Percentiles rank a stretch among this genome's conserved stretches.
These are phyloP conservation scores for Phalera bucephala DNA, from an alignment of 2,888 invertebrate genomes.

Conservation along the genomic window DNA sequence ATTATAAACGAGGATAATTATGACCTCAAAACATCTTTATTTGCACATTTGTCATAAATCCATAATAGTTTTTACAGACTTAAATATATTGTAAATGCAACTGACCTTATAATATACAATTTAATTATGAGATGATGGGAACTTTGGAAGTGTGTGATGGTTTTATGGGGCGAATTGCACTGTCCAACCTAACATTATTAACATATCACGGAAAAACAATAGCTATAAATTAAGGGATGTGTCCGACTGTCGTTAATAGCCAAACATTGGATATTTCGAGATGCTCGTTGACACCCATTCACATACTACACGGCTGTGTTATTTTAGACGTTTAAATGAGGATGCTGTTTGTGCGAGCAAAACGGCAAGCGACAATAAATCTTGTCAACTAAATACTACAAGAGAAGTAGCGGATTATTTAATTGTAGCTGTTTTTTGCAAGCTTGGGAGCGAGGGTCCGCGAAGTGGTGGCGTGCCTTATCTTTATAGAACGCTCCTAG, in stretches of 20 bases:
- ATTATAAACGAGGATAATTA: too few relatives aligned
- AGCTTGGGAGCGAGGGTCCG: slow-evolving; percentile 34
- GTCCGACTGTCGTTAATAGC: slow-evolving; percentile 18
- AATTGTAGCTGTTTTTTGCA: slow-evolving; percentile 36
- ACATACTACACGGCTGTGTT: slow-evolving; percentile 24
- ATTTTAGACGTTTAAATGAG: slow-evolving; percentile 31
- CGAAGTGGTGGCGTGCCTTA: slow-evolving; percentile 63
- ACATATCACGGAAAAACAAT: too few relatives aligned
- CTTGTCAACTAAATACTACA: slow-evolving; percentile 48
- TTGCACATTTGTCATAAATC: too few relatives aligned
- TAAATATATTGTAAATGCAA: too few relatives aligned
- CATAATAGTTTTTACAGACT: too few relatives aligned
- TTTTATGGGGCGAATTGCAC: too few relatives aligned
- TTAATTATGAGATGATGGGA: too few relatives aligned
- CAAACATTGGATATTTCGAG: slow-evolving; percentile 31
- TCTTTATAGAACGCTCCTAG: slow-evolving; percentile 44
- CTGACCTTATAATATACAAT: too few relatives aligned
- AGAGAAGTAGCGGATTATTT: slow-evolving; percentile 39
- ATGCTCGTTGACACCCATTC: slow-evolving; percentile 25
- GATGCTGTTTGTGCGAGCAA: slow-evolving; percentile 31
- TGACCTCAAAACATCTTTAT: too few relatives aligned
- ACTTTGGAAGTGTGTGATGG: too few relatives aligned
- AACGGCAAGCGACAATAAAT: slow-evolving; percentile 42
- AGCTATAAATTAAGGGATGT: slow-evolving; percentile 19
- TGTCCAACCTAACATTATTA: too few relatives aligned